These are phyloP conservation scores for Conopomorpha cramerella DNA, from an alignment of 1,140 invertebrate species.

Conservation along the genomic window DNA sequence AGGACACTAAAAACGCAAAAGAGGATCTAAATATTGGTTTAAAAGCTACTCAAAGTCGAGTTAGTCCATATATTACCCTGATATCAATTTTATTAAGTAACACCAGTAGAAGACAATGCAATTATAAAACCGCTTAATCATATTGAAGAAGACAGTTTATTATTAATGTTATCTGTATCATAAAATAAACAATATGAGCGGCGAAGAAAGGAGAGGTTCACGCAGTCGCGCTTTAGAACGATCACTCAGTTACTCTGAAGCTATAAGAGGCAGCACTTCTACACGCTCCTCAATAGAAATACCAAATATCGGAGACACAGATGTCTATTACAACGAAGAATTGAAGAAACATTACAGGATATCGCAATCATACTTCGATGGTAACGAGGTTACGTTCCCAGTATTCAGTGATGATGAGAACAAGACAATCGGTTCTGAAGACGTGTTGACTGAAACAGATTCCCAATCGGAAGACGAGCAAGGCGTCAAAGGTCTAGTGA, in stretches of 20 bases:
- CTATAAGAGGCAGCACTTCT: constrained; percentile 35
- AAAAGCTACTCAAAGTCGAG: too few relatives aligned
- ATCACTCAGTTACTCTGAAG: constrained; percentile 46
- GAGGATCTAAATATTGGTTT: too few relatives aligned
- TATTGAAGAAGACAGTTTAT: too few relatives aligned
- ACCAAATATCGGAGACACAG: constrained; percentile 31
- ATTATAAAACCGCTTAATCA: too few relatives aligned
- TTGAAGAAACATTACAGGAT: constrained; percentile 46
- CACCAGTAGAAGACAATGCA: too few relatives aligned
- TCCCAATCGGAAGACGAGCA: constrained; percentile 36
- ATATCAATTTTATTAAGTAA: too few relatives aligned
- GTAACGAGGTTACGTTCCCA: constrained; percentile 41
- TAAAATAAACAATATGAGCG: too few relatives aligned
- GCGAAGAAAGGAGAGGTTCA: too few relatives aligned
- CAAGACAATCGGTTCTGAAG: constrained; percentile 5
- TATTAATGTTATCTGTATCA: too few relatives aligned
- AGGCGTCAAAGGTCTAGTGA: constrained; percentile 23
- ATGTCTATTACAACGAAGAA: constrained; percentile 47
- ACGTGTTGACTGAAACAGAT: constrained; percentile 14
- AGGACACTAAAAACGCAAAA: too few relatives aligned
- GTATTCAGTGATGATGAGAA: constrained; percentile 16
- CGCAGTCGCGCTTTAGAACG: constrained; percentile 30
- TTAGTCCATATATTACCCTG: too few relatives aligned
- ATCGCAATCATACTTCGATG: constrained; percentile 47
- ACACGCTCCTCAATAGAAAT: constrained; percentile 41